Evolutionary conservation across 2,113 vertebrate species (phyloP).

Genomic region (Nothoprocta pentlandii): DNA sequence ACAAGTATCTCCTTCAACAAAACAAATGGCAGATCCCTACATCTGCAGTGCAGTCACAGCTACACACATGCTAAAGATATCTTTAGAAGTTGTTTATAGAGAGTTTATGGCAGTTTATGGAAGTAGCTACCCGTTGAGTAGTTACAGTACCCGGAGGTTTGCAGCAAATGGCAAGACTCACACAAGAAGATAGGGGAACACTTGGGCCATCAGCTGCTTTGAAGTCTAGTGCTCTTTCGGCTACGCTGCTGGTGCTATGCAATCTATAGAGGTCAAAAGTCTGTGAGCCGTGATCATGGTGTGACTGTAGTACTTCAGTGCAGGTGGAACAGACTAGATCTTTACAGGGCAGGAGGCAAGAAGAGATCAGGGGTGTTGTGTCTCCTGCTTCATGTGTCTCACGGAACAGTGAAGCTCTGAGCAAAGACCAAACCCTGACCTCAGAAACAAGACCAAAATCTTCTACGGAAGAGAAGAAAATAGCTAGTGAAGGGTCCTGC

Average conservation of each 20-base stretch:
- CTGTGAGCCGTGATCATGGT: not conserved
- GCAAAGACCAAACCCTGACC: not conserved
- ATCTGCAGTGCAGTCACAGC: not conserved
- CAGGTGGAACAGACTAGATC: not conserved
- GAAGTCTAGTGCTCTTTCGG: not conserved
- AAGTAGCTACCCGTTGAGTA: not conserved
- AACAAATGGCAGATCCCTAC: not conserved
- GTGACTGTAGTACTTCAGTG: not conserved
- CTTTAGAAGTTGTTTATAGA: not conserved
- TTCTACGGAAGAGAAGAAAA: not conserved
- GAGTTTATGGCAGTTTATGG: no score
- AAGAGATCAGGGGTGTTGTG: not conserved
- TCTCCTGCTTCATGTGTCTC: not conserved
- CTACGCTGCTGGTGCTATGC: not conserved
- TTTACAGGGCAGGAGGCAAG: not conserved
- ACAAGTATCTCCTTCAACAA: not conserved
- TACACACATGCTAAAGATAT: not conserved
- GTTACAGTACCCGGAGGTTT: not conserved
- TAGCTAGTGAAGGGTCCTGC: not conserved
- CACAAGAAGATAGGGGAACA: not conserved
- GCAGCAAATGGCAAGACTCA: not conserved
- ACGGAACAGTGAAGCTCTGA: not conserved
- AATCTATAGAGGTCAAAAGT: accelerated
- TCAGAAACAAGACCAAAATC: not conserved
- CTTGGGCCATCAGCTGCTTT: not conserved